Base-by-base conservation (phyloP, 2,888 invertebrate species). In the Euproctis similis region DNA sequence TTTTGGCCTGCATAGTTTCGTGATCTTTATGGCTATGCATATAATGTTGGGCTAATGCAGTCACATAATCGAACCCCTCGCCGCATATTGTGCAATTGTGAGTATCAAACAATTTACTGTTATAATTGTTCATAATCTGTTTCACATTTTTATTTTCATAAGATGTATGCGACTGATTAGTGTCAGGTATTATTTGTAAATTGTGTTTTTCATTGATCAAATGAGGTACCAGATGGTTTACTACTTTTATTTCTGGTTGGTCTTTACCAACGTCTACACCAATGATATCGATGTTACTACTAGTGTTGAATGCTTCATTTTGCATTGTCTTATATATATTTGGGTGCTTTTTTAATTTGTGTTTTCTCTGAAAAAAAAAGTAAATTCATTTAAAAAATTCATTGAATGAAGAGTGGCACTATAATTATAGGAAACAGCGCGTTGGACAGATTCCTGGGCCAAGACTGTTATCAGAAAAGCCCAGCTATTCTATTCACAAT, bases 301-400 rank as follows among this genome's bases (percentile, higher is more conserved):
- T 63, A 28, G 58, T 67, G 28, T 62, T 69, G 24, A 52, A 67
- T 4, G 39, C 43, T 26, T 73, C 69, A 36, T 54, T 65, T 39
- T 59, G 67, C n/a, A 44, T 31, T 1, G 42, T 16, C 13, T 38
- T 44, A 16, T 57, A 57, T 5, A 45, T 10, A 1, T 42, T 25
- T 42, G 69, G 65, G 39, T 84, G 82, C 28, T 82, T 82, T 38
- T 72, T 77, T 20, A 64, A 22, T 49, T 72, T 78, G 42, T 84
- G 82, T 17, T 66, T 28, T 65, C 73, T 81, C 82, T 84, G 73
- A 18, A 78, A 78, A 2, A 8, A 2, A 4, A 23, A 23, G 5
- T n/a, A n/a, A n/a, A n/a, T n/a, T n/a, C n/a, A n/a, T n/a, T n/a
- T n/a, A n/a, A n/a, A n/a, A n/a, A n/a, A n/a, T n/a, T n/a, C n/a